Conservation (phyloP, 2,113 vertebrate genomes). For the Delphinus delphis region DNA sequence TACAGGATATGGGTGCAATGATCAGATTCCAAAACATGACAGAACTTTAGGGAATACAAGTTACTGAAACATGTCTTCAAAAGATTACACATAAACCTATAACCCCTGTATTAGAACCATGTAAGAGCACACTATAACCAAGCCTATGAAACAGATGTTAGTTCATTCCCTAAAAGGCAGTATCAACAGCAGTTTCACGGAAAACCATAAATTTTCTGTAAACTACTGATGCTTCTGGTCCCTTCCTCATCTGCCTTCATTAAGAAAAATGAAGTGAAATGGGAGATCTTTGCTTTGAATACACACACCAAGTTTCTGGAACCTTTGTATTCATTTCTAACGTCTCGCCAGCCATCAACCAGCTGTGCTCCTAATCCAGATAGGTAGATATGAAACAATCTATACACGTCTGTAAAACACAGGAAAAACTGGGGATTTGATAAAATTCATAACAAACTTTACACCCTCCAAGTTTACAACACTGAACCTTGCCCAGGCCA, state of each 20-base stretch:
- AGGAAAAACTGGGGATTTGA: not conserved
- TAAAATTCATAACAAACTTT: not conserved
- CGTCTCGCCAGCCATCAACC: not conserved
- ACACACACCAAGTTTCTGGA: not conserved
- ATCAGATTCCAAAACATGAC: not conserved
- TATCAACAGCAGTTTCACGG: not conserved
- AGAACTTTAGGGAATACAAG: not conserved
- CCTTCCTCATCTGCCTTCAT: not conserved
- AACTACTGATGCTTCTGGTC: not conserved
- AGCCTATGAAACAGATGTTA: not conserved
- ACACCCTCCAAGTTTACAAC: not conserved
- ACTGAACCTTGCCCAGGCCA: rapidly evolving
- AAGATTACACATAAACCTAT: not conserved
- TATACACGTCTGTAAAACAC: not conserved
- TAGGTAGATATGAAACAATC: not conserved
- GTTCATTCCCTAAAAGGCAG: not conserved
- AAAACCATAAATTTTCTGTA: not conserved
- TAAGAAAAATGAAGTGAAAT: not conserved
- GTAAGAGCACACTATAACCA: not conserved
- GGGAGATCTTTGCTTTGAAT: not conserved
- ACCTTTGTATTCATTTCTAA: not conserved
- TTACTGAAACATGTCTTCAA: not conserved
- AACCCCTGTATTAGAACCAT: not conserved
- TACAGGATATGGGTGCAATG: not conserved
- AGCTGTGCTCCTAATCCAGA: not conserved